Evolutionary conservation across 2,113 vertebrate species (phyloP).

Genomic region (Camelus bactrianus): DNA sequence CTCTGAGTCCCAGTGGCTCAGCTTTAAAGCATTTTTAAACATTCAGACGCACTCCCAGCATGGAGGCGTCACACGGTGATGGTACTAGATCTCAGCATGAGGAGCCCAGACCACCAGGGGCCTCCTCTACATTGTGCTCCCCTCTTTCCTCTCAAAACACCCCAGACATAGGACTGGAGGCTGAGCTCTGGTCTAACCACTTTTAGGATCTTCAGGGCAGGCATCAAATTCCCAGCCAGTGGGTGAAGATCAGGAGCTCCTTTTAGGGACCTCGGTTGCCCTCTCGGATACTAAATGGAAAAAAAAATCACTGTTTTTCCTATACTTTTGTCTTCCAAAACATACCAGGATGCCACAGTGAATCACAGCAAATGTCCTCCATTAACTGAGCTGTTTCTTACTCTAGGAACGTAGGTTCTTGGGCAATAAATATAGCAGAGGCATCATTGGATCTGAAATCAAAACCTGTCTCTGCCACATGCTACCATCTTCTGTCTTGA

Average conservation of each 20-base stretch:
- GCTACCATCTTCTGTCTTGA: not conserved
- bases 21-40: not conserved
- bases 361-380: not conserved
- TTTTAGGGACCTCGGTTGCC: not conserved
- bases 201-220: not conserved
- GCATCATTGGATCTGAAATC: not conserved
- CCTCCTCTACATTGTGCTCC: not conserved
- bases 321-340: not conserved
- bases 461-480: not conserved
- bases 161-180: not conserved
- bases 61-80: not conserved
- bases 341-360: not conserved
- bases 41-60: not conserved
- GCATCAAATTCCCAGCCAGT: not conserved
- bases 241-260: not conserved
- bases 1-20: not conserved
- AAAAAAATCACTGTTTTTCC: not conserved
- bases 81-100: not conserved
- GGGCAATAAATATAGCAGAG: not conserved
- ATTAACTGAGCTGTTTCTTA: not conserved
- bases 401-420: not conserved
- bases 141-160: not conserved
- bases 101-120: not conserved
- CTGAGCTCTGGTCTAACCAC: not conserved
- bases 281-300: not conserved